Evolutionary conservation across 2,113 vertebrate species (phyloP), one percentile per base, ranked within the genome.

Genomic region (Notothenia rossii): DNA sequence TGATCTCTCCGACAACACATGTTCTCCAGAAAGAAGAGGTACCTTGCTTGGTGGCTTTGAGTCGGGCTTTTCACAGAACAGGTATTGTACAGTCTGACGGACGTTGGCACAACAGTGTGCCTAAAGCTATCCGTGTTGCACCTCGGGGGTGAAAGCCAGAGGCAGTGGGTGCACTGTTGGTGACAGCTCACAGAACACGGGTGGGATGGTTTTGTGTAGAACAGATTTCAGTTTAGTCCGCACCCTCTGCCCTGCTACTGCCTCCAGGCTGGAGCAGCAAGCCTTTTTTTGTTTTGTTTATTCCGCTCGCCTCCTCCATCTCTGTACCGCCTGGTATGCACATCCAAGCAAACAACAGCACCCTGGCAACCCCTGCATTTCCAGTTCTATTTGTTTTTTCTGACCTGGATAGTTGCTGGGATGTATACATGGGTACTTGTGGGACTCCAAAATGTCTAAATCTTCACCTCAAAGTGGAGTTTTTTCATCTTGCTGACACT

Each of bases 41-140:
- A 13, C 53, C 36, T 61, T 58, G 49, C 36, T 46, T 64, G 12
- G 58, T 58, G 20, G 22, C 25, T 55, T n/a, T 48, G 58, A 68
- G 53, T 48, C 15, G n/a, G 59, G 8, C 17, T 54, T 58, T 36
- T 68, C 59, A 25, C 48, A 74, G 36, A 62, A 54, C 72, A 84
- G 65, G 68, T 61, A 55, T 25, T 56, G 63, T 54, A 53, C 59
- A 78, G 54, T 69, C 51, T 53, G 64, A 62, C 73, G 51, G 43
- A 67, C 73, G 49, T 54, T 66, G 59, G 66, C 70, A 71, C 81
- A 72, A 54, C 71, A 18, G 18, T 74, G 50, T 15, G 63, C 88
- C 79, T 69, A 54, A 46, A 92, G 85, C 84, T 54, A 74, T 82
- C 78, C 18, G 20, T 86, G 87, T 85, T 79, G 75, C 83, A 90